A percentile compares a stretch with the other conserved stretches of the same genome.
These are phyloP conservation scores for Charina bottae DNA, from an alignment of 2,113 vertebrate genomes.

Conservation along the genomic window DNA sequence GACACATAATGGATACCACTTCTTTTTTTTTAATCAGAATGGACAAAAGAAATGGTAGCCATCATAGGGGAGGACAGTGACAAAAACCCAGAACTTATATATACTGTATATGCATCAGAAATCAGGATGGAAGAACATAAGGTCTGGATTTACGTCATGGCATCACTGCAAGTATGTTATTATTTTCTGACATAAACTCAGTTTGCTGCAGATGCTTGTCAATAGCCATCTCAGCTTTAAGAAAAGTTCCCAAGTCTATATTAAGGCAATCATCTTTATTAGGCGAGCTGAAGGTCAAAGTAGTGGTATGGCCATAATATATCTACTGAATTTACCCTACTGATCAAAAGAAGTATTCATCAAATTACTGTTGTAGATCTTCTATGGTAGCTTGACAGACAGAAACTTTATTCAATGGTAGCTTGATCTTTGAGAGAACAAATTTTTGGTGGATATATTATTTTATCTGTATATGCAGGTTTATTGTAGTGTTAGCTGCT, in stretches of 20 bases:
- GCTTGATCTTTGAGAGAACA: not conserved
- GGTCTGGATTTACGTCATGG: too few species aligned
- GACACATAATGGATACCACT: not conserved
- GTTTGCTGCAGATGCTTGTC: not conserved
- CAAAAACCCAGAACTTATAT: not conserved
- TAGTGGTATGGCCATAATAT: not conserved
- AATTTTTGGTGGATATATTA: not conserved
- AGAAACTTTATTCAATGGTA: not conserved
- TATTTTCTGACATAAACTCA: not conserved
- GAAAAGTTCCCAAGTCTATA: not conserved
- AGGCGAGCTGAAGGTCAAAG: not conserved
- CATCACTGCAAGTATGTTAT: not conserved
- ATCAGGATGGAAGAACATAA: not conserved
- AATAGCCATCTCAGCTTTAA: not conserved
- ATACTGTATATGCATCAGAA: not conserved
- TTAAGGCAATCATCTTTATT: not conserved
- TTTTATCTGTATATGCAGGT: not conserved
- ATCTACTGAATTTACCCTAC: not conserved
- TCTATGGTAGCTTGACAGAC: not conserved
- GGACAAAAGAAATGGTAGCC: not conserved
- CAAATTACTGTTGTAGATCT: not conserved
- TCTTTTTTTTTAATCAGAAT: not conserved
- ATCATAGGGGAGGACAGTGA: not conserved
- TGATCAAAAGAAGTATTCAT: not conserved
- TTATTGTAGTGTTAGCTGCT: not conserved